Percentiles rank a stretch among this genome's conserved stretches.
Evolutionary conservation across 2,888 invertebrate species (phyloP).

Genomic region (Harpalus rubripes): DNA sequence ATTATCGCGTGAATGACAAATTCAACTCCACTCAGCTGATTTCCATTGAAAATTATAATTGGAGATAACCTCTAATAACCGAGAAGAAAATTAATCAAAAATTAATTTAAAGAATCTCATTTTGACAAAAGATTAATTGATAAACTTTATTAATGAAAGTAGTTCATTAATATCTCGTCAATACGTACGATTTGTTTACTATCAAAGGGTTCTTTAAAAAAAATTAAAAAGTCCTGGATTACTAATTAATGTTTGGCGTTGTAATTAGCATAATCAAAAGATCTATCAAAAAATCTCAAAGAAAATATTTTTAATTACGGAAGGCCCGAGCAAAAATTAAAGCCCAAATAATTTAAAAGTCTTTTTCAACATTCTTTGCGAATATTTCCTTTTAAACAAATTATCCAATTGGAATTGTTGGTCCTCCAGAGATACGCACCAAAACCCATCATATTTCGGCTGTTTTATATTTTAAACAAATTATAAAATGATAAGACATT

Average conservation of each 20-base stretch:
- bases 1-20: background rate
- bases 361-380: background rate
- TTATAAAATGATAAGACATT: too few relatives aligned
- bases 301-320: constrained; percentile 33
- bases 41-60: background rate
- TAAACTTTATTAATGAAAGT: constrained; percentile 26
- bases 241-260: constrained; percentile 18
- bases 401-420: background rate
- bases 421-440: background rate
- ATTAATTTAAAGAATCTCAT: constrained; percentile 22
- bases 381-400: background rate
- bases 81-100: constrained; percentile 27
- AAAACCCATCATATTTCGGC: too few relatives aligned
- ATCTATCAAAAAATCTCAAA: constrained; percentile 22
- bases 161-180: constrained; percentile 23
- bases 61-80: background rate
- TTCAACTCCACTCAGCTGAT: background rate
- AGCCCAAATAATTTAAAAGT: background rate
- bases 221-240: background rate
- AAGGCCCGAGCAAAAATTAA: background rate
- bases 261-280: constrained; percentile 6
- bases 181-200: background rate
- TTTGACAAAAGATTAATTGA: constrained; percentile 39
- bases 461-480: too few relatives aligned
- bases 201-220: background rate